Percentiles rank a stretch among this genome's conserved stretches.
Evolutionary conservation across 92 coral and sea anemone genomes (phyloP).

Genomic region (Paramuricea clavata): DNA sequence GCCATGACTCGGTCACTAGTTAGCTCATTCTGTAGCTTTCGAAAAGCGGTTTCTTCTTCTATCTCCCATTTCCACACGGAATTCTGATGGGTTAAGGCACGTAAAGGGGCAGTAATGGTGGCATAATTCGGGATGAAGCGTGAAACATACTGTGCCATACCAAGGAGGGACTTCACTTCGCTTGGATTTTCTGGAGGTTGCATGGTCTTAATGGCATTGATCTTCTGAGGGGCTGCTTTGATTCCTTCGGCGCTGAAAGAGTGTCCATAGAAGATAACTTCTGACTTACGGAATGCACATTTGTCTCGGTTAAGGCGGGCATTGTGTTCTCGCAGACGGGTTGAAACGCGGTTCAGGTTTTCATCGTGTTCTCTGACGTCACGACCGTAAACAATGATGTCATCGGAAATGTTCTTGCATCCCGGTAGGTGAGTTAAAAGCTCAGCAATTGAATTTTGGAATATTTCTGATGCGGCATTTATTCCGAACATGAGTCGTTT

Average conservation of each 20-base stretch:
- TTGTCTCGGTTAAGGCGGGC: not conserved
- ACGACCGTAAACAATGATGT: not conserved
- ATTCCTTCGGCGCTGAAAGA: not conserved
- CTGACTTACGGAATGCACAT: not conserved
- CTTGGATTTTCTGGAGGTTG: not conserved
- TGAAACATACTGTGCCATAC: conserved; percentile 57
- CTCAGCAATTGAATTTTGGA: not conserved
- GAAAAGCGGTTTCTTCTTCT: conserved; percentile 17
- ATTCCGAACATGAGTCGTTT: conserved; percentile 1
- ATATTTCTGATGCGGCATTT: too few species aligned
- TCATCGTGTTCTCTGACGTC: conserved; percentile 5
- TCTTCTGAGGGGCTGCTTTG: not conserved
- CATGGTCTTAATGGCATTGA: not conserved
- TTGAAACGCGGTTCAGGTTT: not conserved
- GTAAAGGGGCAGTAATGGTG: conserved; percentile 56
- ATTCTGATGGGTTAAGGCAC: conserved; percentile 37
- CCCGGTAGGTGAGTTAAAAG: not conserved
- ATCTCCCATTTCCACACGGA: conserved; percentile 51
- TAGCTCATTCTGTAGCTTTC: conserved; percentile 4
- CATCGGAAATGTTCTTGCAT: conserved; percentile 18
- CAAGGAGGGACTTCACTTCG: not conserved
- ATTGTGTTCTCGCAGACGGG: too few species aligned
- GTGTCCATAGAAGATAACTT: not conserved
- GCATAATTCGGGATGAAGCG: conserved; percentile 50
- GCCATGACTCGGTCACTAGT: conserved; percentile 49